These are phyloP conservation scores for Manacus vitellinus DNA, from an alignment of 2,113 vertebrate species.

Conservation along the genomic window DNA sequence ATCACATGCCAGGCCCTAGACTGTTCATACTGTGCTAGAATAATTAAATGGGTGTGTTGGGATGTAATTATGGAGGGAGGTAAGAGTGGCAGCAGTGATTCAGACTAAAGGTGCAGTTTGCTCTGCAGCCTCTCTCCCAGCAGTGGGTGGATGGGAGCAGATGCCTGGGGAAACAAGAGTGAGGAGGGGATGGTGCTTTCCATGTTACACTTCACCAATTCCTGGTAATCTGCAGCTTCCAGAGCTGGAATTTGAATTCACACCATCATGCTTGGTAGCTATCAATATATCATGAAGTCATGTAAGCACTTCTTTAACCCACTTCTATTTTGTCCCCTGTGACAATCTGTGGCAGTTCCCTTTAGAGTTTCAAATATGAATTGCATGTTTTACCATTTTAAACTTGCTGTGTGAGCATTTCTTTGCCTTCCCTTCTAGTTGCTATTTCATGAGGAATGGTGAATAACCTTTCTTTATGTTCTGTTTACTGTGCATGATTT, in stretches of 20 bases:
- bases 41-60: background rate
- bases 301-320: background rate
- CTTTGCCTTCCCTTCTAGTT: background rate
- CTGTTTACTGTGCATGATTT: conserved; percentile 1
- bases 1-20: background rate
- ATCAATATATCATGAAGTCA: background rate
- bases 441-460: background rate
- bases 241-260: background rate
- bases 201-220: background rate
- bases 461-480: background rate
- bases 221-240: background rate
- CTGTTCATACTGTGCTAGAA: background rate
- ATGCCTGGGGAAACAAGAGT: background rate
- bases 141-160: background rate
- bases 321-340: background rate
- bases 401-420: background rate
- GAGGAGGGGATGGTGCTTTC: background rate
- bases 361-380: background rate
- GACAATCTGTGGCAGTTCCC: background rate
- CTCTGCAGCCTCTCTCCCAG: background rate
- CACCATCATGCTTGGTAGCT: background rate
- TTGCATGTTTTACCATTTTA: background rate
- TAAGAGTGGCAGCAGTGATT: background rate
- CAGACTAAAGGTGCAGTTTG: background rate
- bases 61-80: background rate